A percentile compares a stretch with the other conserved stretches of the same genome.
Evolutionary conservation across 1,140 invertebrate species (phyloP).

Genomic region (Euwallacea similis): DNA sequence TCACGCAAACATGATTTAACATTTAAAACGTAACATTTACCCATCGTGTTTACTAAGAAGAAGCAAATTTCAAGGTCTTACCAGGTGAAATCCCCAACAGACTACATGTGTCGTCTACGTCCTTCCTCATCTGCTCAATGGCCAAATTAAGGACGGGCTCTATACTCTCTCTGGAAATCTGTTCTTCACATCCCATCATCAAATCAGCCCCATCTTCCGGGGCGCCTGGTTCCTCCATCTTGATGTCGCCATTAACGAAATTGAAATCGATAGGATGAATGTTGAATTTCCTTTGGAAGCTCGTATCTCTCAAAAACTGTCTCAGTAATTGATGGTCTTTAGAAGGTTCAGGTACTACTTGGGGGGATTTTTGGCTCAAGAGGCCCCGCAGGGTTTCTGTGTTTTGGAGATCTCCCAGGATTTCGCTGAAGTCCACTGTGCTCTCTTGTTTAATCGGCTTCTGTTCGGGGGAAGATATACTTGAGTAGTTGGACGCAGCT

Average conservation of each 20-base stretch:
- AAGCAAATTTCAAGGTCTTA: slow-evolving; percentile 55
- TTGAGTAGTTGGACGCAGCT: slow-evolving; percentile 40
- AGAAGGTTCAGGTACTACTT: slow-evolving; percentile 48
- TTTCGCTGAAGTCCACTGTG: slow-evolving; percentile 53
- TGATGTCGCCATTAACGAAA: slow-evolving; percentile 59
- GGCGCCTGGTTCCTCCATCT: slow-evolving; percentile 63
- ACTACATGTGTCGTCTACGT: slow-evolving; percentile 81
- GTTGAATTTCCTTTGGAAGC: slow-evolving; percentile 80
- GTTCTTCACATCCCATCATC: slow-evolving; percentile 60
- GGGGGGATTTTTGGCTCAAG: slow-evolving; percentile 42
- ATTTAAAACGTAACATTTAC: neutral
- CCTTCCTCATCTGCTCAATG: slow-evolving; percentile 81
- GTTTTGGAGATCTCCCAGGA: slow-evolving; percentile 56
- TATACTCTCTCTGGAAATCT: slow-evolving; percentile 71
- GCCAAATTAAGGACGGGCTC: slow-evolving; percentile 83
- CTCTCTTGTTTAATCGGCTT: slow-evolving; percentile 51
- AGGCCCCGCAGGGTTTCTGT: slow-evolving; percentile 43
- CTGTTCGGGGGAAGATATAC: slow-evolving; percentile 42
- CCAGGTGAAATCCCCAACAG: slow-evolving; percentile 84
- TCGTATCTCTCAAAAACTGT: slow-evolving; percentile 78
- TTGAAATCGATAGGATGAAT: slow-evolving; percentile 72
- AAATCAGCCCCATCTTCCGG: slow-evolving; percentile 39
- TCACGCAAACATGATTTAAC: too few species aligned
- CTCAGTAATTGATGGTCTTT: slow-evolving; percentile 76
- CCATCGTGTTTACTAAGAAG: neutral